Conservation (phyloP, 1,140 invertebrate genomes). For the Saccostrea cuccullata region DNA sequence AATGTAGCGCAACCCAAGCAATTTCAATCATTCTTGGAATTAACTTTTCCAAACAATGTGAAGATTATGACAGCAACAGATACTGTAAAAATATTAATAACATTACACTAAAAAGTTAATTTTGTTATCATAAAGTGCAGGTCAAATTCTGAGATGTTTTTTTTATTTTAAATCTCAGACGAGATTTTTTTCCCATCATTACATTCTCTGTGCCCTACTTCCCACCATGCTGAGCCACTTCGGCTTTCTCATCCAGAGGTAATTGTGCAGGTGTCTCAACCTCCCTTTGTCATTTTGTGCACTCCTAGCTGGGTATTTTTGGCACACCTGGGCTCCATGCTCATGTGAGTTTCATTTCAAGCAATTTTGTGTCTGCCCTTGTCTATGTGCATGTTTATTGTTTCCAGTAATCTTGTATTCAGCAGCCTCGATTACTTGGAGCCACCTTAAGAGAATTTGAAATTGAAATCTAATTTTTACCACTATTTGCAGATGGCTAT, state of each 20-base stretch:
- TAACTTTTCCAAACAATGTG: neutral
- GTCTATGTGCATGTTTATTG: constrained; percentile 24
- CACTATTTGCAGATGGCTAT: neutral
- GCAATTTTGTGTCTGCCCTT: constrained; percentile 26
- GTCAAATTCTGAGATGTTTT: neutral
- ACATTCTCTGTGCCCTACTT: constrained; percentile 9
- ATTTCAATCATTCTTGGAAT: constrained; percentile 3
- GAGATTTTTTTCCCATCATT: constrained; percentile 13
- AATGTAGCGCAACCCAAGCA: too few species aligned
- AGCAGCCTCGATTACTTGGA: constrained; percentile 5
- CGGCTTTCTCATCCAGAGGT: neutral
- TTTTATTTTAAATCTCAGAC: constrained; percentile 17
- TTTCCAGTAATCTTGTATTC: constrained; percentile 8
- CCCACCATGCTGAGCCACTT: neutral
- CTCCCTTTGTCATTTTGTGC: constrained; percentile 25
- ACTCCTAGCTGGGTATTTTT: constrained; percentile 33
- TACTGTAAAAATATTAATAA: constrained; percentile 31
- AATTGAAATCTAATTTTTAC: constrained; percentile 19
- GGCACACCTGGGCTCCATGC: constrained; percentile 34
- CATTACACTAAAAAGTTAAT: constrained; percentile 10
- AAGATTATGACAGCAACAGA: constrained; percentile 27
- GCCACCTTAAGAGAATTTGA: constrained; percentile 27
- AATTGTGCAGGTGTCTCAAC: constrained; percentile 32
- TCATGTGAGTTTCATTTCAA: constrained; percentile 31
- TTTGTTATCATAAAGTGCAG: constrained; percentile 34